A percentile compares a stretch with the other conserved stretches of the same genome.
phyloP scores from a whole-genome alignment of 1,140 invertebrate genomes.

The Temnothorax longispinosus region DNA sequence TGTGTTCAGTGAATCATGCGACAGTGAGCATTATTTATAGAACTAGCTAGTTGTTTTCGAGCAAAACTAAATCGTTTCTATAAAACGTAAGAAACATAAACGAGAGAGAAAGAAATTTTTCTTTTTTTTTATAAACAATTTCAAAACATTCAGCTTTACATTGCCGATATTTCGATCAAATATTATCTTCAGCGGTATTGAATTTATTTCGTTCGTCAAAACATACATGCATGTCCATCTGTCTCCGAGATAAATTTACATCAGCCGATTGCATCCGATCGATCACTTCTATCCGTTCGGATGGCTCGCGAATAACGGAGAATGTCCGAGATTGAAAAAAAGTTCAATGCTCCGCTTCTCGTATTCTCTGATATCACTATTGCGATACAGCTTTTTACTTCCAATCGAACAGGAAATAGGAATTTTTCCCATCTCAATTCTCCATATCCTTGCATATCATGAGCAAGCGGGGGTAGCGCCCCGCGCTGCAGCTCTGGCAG shows the following conservation, averaged over 20 bases:
- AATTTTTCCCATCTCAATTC: background rate
- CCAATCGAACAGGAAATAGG: background rate
- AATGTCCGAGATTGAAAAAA: conserved; percentile 43
- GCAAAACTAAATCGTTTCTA: background rate
- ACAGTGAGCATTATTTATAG: conserved; percentile 29
- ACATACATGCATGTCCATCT: background rate
- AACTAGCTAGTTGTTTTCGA: background rate
- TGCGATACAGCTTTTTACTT: background rate
- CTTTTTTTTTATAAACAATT: background rate
- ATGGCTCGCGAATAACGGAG: conserved; percentile 21
- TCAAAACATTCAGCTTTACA: background rate
- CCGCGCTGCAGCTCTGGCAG: conserved; percentile 46
- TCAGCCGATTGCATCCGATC: conserved; percentile 19
- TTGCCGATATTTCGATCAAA: background rate
- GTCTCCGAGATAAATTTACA: conserved; percentile 27
- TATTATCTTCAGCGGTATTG: background rate
- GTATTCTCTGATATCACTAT: background rate
- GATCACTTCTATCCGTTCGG: background rate
- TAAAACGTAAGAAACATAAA: background rate
- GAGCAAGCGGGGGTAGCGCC: conserved; percentile 34
- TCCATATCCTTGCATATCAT: background rate
- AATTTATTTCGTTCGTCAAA: background rate
- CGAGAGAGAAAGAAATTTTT: background rate
- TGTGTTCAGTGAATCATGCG: conserved; percentile 43
- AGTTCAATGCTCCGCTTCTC: background rate